Conservation (phyloP, 2,113 vertebrate genomes). For the Myotis brandtii region DNA sequence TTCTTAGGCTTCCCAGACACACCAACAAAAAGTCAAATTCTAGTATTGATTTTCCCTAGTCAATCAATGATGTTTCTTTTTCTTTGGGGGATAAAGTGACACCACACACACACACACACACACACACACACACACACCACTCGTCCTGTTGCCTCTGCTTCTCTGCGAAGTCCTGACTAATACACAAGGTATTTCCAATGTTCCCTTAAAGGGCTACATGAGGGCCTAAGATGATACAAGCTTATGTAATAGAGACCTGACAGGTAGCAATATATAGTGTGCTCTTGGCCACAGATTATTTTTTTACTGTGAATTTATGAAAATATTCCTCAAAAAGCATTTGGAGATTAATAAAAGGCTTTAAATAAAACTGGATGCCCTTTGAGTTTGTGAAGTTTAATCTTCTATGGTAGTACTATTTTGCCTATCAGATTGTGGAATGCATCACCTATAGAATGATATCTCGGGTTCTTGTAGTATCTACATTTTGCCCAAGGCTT, state of each 20-base stretch:
- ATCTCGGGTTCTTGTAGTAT: conserved; percentile 56
- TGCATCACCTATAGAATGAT: conserved; percentile 22
- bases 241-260: background rate
- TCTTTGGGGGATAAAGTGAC: background rate
- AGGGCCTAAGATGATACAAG: background rate
- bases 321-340: conserved; percentile 23
- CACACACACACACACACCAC: too few species aligned
- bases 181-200: background rate
- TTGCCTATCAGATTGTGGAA: conserved; percentile 30
- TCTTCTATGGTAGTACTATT: background rate
- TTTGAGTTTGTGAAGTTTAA: background rate
- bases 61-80: background rate
- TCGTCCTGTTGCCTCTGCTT: background rate
- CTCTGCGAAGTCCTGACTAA: background rate
- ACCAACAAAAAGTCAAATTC: background rate
- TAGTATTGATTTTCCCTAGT: background rate
- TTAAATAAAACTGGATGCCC: background rate
- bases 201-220: background rate
- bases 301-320: background rate
- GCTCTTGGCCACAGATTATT: background rate
- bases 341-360: conserved; percentile 48
- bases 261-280: background rate
- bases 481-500: conserved; percentile 52
- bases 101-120: accelerated
- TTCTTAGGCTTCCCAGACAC: background rate